Percentiles rank a stretch among this genome's conserved stretches.
Conservation (phyloP, 2,888 invertebrate genomes). For the Pachymerium ferrugineum region DNA sequence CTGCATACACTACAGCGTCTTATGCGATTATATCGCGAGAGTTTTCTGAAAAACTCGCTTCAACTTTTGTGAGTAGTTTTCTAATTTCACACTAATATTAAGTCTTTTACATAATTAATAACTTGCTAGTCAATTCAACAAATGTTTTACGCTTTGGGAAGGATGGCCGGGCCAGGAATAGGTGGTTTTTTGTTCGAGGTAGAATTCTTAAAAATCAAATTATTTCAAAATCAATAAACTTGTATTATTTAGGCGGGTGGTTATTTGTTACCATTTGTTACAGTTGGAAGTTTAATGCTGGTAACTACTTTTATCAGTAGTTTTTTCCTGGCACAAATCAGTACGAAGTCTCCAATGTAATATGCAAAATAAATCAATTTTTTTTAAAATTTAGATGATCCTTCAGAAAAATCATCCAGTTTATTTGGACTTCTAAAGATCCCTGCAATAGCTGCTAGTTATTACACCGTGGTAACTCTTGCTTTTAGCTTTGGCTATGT, state of each 20-base stretch:
- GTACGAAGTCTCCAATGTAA: too few species aligned
- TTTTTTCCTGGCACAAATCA: too few species aligned
- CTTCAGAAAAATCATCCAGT: constrained; percentile 43
- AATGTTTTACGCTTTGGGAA: neutral
- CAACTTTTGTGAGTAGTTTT: constrained; percentile 61
- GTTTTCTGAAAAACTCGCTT: constrained; percentile 77
- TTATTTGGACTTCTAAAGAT: constrained; percentile 60
- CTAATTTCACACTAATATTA: neutral
- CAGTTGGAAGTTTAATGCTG: too few species aligned
- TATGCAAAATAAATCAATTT: neutral
- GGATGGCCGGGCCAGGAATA: neutral
- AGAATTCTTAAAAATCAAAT: too few species aligned
- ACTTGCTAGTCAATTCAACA: neutral
- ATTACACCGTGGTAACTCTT: constrained; percentile 66
- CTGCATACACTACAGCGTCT: constrained; percentile 76
- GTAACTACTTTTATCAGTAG: too few species aligned
- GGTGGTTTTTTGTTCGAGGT: neutral
- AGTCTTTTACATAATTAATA: neutral
- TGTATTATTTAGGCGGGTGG: too few species aligned
- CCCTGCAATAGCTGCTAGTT: constrained; percentile 65
- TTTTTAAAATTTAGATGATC: constrained; percentile 62
- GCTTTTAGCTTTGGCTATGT: constrained; percentile 80
- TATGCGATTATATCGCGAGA: constrained; percentile 82
- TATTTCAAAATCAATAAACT: too few species aligned
- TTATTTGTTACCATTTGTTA: too few species aligned